Conservation (phyloP, 2,113 vertebrate genomes). For the Ophiodon elongatus region DNA sequence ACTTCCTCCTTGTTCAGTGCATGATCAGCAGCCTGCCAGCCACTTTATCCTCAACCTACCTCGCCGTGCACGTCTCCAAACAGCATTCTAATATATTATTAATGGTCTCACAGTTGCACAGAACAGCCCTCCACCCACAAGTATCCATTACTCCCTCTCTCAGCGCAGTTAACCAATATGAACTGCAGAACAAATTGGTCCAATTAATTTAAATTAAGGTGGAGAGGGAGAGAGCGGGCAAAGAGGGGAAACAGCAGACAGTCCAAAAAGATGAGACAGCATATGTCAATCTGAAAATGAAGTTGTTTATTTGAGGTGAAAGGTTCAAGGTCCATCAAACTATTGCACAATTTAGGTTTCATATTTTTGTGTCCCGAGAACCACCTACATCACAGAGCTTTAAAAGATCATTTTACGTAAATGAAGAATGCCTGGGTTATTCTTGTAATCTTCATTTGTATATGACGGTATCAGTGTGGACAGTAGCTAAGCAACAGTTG, state of each 20-base stretch:
- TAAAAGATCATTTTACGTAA: background rate
- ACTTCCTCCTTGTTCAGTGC: slow-evolving; percentile 71
- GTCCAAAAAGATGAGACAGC: slow-evolving; percentile 13
- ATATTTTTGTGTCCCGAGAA: background rate
- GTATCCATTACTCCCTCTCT: slow-evolving; percentile 67
- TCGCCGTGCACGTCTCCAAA: slow-evolving; percentile 63
- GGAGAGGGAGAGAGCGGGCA: slow-evolving; percentile 27
- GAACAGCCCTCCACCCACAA: slow-evolving; percentile 62
- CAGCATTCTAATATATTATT: slow-evolving; percentile 78
- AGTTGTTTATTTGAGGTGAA: slow-evolving; percentile 33
- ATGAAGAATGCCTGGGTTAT: background rate
- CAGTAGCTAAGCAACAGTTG: slow-evolving; percentile 69
- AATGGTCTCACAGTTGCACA: slow-evolving; percentile 69
- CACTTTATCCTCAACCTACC: slow-evolving; percentile 72
- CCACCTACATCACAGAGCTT: background rate
- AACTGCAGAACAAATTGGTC: slow-evolving; percentile 73
- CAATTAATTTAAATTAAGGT: slow-evolving; percentile 74
- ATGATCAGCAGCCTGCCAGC: slow-evolving; percentile 72
- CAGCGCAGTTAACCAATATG: slow-evolving; percentile 62
- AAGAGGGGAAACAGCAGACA: slow-evolving; percentile 33
- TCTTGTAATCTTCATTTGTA: slow-evolving; percentile 5
- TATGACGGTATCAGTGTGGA: background rate
- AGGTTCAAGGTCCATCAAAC: slow-evolving; percentile 3
- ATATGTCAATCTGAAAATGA: slow-evolving; percentile 5
- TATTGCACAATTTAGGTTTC: background rate